Evolutionary conservation across 37 sponge, comb jelly and placozoan genomes (phyloP).

Genomic region (Trichoplax adhaerens): DNA sequence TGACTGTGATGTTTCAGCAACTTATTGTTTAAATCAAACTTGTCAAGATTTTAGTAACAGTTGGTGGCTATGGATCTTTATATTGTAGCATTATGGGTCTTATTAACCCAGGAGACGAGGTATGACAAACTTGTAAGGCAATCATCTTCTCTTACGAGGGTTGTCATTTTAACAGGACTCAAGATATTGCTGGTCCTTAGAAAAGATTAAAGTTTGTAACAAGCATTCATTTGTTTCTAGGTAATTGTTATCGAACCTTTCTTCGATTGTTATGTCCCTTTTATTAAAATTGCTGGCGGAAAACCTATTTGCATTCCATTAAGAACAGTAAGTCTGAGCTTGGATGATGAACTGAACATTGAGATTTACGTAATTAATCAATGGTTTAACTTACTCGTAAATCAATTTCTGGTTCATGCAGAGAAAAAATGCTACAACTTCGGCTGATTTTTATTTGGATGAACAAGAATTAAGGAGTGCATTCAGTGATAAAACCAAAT

Average conservation of each 20-base stretch:
- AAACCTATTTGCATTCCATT: constrained; percentile 62
- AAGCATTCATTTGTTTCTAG: constrained; percentile 12
- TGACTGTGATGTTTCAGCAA: no score
- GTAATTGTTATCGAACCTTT: constrained; percentile 91
- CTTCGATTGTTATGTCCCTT: constrained; percentile 80
- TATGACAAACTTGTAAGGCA: constrained; percentile 1
- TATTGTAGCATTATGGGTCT: constrained; percentile 43
- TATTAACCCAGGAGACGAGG: constrained; percentile 87
- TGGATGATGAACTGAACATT: no score
- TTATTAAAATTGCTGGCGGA: constrained; percentile 56
- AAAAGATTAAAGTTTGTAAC: no score
- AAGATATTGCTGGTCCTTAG: no score
- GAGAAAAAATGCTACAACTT: constrained; percentile 23
- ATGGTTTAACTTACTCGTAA: no score
- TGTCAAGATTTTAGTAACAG: constrained; percentile 35
- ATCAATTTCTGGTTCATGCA: neutral
- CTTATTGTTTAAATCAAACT: neutral
- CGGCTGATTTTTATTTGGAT: constrained; percentile 63
- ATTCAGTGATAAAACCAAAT: constrained; percentile 67
- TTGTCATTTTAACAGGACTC: neutral
- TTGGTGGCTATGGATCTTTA: constrained; percentile 73
- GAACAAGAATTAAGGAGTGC: constrained; percentile 60
- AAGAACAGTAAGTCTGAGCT: constrained; percentile 18
- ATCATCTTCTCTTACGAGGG: neutral
- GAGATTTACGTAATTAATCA: no score